Percentiles rank a stretch among this genome's conserved stretches.
Conservation (phyloP, 2,888 invertebrate species). For the Anaspis maculata region DNA sequence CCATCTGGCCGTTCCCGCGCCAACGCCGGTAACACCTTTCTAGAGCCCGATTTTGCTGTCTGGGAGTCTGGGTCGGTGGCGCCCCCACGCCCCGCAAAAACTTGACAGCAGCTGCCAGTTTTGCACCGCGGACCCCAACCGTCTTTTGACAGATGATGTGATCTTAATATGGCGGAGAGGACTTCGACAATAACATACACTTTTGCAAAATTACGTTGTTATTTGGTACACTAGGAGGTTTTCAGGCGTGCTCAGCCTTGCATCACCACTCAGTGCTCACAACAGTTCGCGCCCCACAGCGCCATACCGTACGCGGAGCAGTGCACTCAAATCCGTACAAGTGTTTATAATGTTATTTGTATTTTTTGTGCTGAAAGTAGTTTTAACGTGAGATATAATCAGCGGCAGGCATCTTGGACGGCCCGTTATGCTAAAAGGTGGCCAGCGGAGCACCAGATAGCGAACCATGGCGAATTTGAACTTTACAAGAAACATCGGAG, state of each 20-base stretch:
- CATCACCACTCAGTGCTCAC: constrained; percentile 20
- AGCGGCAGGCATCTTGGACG: constrained; percentile 3
- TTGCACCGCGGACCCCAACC: too few relatives aligned
- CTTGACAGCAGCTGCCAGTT: too few relatives aligned
- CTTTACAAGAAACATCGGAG: constrained; percentile 84
- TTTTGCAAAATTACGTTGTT: constrained; percentile 30
- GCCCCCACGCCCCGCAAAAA: too few relatives aligned
- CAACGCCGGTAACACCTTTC: too few relatives aligned
- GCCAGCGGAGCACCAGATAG: constrained; percentile 39
- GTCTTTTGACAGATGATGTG: background rate
- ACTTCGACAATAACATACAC: constrained; percentile 42
- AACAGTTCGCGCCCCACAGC: too few relatives aligned
- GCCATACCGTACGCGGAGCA: constrained; percentile 3
- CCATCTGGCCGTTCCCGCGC: too few relatives aligned
- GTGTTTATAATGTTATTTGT: constrained; percentile 31
- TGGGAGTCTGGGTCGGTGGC: too few relatives aligned
- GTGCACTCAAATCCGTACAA: constrained; percentile 28
- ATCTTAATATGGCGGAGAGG: constrained; percentile 41
- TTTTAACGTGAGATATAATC: constrained; percentile 20
- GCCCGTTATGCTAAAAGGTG: constrained; percentile 38
- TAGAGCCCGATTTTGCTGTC: too few relatives aligned
- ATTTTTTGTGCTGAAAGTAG: constrained; percentile 30
- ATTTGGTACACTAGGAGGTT: constrained; percentile 29
- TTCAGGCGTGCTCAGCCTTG: too few relatives aligned
- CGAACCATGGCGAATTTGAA: constrained; percentile 90